A percentile compares a stretch with the other conserved stretches of the same genome.
Conservation (phyloP, 2,888 invertebrate genomes). For the Bombylius major region DNA sequence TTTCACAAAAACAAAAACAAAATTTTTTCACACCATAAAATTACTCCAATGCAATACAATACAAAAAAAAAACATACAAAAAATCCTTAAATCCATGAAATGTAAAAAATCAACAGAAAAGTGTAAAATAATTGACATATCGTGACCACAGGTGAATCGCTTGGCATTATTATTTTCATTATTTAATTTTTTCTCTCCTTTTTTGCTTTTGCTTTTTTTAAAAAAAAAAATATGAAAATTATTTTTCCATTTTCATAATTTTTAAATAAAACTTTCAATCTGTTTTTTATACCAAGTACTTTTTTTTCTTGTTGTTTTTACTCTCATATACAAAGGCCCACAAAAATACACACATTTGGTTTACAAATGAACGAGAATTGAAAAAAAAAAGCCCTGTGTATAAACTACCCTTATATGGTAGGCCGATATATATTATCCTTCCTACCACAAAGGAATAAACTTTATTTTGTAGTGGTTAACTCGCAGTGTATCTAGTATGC, state of each 20-base stretch:
- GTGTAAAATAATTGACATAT: too few relatives aligned
- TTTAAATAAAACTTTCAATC: too few relatives aligned
- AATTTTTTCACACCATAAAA: too few relatives aligned
- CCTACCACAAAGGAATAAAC: neutral
- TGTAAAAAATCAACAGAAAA: too few relatives aligned
- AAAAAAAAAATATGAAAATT: too few relatives aligned
- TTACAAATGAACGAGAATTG: neutral
- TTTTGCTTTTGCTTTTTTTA: too few relatives aligned
- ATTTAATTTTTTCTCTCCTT: too few relatives aligned
- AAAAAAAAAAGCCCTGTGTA: neutral
- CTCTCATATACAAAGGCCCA: neutral
- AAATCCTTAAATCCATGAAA: too few relatives aligned
- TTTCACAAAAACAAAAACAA: too few relatives aligned
- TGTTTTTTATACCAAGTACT: neutral
- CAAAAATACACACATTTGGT: slow-evolving; percentile 5
- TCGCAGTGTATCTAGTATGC: neutral
- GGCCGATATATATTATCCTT: neutral
- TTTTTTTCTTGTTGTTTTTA: neutral
- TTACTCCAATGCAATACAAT: too few relatives aligned
- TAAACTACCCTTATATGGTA: neutral
- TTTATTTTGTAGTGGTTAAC: slow-evolving; percentile 4
- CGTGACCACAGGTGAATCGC: too few relatives aligned
- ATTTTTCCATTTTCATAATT: neutral
- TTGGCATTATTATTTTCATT: neutral
- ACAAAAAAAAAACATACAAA: too few relatives aligned